Percentiles rank a stretch among this genome's conserved stretches.
Evolutionary conservation across 2,888 invertebrate species (phyloP).

Genomic region (Gortyna flavago): DNA sequence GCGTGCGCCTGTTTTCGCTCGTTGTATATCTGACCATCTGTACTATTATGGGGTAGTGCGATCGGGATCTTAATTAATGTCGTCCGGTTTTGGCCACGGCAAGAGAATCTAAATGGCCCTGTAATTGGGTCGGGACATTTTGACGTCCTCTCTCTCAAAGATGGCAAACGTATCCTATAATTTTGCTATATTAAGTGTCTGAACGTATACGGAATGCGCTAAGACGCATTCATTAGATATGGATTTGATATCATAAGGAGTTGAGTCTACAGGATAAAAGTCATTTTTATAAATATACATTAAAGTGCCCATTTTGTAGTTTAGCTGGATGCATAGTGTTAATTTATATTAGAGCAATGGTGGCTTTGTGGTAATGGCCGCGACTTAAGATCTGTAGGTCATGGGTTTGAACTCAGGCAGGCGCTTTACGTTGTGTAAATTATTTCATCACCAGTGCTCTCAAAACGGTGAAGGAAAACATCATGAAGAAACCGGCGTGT

Average conservation of each 20-base stretch:
- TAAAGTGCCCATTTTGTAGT: background rate
- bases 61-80: conserved; percentile 30
- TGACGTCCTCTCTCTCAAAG: conserved; percentile 19
- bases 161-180: conserved; percentile 13
- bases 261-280: background rate
- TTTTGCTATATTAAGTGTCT: conserved; percentile 17
- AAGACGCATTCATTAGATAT: background rate
- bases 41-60: background rate
- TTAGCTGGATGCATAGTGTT: too few species aligned
- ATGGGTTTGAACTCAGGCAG: too few species aligned
- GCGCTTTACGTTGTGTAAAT: too few species aligned
- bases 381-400: too few species aligned
- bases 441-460: too few species aligned
- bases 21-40: background rate
- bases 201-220: conserved; percentile 15
- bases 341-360: too few species aligned
- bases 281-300: too few species aligned
- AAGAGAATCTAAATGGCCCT: conserved; percentile 41
- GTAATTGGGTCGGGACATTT: conserved; percentile 34
- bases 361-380: too few species aligned
- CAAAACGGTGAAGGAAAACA: too few species aligned
- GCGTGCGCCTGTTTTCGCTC: background rate
- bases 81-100: conserved; percentile 20
- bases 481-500: too few species aligned
- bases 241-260: background rate